A percentile compares a stretch with the other conserved stretches of the same genome.
Evolutionary conservation across 2,888 invertebrate species (phyloP).

Genomic region (Brachynemurus nebulosus): DNA sequence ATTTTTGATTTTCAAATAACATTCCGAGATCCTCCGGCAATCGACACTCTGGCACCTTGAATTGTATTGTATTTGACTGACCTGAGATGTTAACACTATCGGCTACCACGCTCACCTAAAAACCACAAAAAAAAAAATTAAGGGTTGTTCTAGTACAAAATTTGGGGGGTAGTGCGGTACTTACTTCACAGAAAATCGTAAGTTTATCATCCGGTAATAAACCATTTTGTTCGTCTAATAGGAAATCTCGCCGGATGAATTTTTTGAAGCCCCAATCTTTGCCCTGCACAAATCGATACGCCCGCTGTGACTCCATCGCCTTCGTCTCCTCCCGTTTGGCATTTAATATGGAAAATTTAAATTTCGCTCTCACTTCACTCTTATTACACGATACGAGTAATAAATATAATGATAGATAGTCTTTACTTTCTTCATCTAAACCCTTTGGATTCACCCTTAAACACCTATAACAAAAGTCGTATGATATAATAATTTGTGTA

Average conservation of each 20-base stretch:
- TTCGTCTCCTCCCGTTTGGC: conserved; percentile 99
- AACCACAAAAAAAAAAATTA: conserved; percentile 13
- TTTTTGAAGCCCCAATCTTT: conserved; percentile 99
- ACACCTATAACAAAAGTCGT: conserved; percentile 50
- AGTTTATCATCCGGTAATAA: conserved; percentile 96
- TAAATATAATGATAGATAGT: conserved; percentile 97
- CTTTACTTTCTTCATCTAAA: conserved; percentile 99
- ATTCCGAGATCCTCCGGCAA: conserved; percentile 89
- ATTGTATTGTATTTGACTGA: conserved; percentile 94
- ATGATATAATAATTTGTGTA: not conserved
- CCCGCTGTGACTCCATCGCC: conserved; percentile 95
- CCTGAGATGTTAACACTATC: conserved; percentile 99
- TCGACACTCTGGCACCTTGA: conserved; percentile 91
- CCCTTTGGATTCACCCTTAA: conserved; percentile 99
- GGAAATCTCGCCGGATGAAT: conserved; percentile 96
- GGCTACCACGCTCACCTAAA: conserved; percentile 84
- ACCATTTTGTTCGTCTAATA: conserved; percentile 97
- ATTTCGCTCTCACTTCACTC: conserved; percentile 99
- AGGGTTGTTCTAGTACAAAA: conserved; percentile 1
- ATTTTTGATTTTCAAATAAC: conserved; percentile 93
- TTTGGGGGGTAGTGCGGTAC: conserved; percentile 18
- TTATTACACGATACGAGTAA: conserved; percentile 99
- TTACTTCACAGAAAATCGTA: conserved; percentile 97
- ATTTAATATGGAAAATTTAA: conserved; percentile 99
- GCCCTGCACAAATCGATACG: conserved; percentile 98